These are phyloP conservation scores for Chrysaora quinquecirrha DNA, from an alignment of 30 jellyfish, hydroid and myxozoan genomes.

Conservation along the genomic window DNA sequence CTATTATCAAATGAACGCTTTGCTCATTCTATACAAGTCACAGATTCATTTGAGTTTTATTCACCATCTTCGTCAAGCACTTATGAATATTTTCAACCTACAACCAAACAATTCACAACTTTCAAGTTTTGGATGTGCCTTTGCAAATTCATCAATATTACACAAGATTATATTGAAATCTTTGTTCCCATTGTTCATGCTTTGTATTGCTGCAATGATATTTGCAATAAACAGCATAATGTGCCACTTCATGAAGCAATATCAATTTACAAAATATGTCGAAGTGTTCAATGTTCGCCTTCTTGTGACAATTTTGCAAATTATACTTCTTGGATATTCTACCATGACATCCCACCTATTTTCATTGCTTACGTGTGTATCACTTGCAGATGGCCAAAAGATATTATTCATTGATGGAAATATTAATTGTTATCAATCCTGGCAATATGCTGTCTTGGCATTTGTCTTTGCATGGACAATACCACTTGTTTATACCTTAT, in stretches of 20 bases:
- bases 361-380: constrained; percentile 8
- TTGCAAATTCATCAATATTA: not conserved
- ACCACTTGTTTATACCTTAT: not conserved
- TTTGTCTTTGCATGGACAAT: constrained; percentile 17
- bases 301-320: not conserved
- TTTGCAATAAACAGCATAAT: not conserved
- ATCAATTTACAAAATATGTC: too few relatives aligned
- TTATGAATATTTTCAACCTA: not conserved
- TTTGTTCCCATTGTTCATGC: constrained; percentile 13
- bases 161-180: not conserved
- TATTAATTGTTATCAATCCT: too few relatives aligned
- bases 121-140: not conserved
- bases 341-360: not conserved
- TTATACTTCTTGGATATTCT: too few relatives aligned
- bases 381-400: constrained; percentile 13
- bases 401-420: too few relatives aligned
- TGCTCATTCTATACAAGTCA: not conserved
- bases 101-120: not conserved
- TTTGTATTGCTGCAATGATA: not conserved
- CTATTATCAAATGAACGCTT: too few relatives aligned
- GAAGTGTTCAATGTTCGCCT: not conserved
- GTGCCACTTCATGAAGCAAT: not conserved
- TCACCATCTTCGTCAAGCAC: not conserved
- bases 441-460: too few relatives aligned
- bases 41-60: too few relatives aligned